phyloP scores from a whole-genome alignment of 2,888 invertebrate genomes.

The Rotaria sp. region DNA sequence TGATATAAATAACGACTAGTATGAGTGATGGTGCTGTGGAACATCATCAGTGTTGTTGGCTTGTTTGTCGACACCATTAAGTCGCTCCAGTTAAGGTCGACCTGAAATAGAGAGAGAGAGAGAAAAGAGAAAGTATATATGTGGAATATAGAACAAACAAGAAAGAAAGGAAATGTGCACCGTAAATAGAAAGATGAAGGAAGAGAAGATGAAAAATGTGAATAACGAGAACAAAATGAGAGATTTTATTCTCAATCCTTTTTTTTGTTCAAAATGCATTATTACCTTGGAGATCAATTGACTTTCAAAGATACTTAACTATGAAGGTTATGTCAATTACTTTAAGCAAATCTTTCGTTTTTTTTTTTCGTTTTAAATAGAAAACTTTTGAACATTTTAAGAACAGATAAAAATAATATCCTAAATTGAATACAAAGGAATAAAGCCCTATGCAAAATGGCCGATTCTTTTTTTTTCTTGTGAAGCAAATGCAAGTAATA shows the following conservation, averaged over 20 bases:
- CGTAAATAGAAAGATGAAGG: neutral
- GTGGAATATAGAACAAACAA: neutral
- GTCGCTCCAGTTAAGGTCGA: slow-evolving; percentile 2
- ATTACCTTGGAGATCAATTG: neutral
- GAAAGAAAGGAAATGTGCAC: neutral
- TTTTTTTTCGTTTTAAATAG: neutral
- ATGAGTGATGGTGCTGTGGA: neutral
- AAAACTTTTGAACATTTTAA: neutral
- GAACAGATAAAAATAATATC: neutral
- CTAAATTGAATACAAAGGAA: neutral
- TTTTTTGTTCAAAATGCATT: neutral
- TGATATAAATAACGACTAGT: neutral
- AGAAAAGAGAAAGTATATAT: neutral
- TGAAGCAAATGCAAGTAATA: neutral
- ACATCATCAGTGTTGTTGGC: neutral
- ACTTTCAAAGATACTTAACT: neutral
- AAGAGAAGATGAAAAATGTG: neutral
- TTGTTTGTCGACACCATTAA: slow-evolving; percentile 4
- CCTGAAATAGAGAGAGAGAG: neutral
- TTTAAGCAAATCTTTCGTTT: neutral
- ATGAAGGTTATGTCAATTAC: neutral
- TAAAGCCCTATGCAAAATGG: neutral
- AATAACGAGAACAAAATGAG: neutral
- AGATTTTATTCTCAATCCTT: neutral
- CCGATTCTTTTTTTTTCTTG: neutral